Conservation (phyloP, 2,888 invertebrate genomes). For the Xestia rhomboidea region DNA sequence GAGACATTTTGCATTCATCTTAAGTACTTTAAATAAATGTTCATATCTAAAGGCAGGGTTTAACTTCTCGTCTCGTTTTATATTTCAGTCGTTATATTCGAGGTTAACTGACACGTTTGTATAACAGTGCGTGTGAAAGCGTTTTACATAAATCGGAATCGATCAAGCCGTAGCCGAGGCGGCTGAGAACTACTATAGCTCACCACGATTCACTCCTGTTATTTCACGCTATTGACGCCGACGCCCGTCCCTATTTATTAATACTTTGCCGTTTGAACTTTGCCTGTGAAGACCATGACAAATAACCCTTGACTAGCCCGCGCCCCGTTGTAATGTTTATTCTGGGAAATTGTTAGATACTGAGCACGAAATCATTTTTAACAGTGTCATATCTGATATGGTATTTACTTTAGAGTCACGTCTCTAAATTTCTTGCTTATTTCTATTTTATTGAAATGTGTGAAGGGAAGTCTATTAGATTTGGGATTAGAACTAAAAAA, state of each 20-base stretch:
- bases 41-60: constrained; percentile 8
- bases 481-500: constrained; percentile 22
- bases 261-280: constrained; percentile 79
- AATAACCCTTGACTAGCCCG: constrained; percentile 77
- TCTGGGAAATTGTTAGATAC: constrained; percentile 76
- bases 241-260: constrained; percentile 76
- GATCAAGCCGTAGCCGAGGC: constrained; percentile 66
- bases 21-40: constrained; percentile 31
- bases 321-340: constrained; percentile 74
- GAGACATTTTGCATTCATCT: constrained; percentile 45
- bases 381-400: constrained; percentile 65
- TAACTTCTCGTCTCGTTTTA: constrained; percentile 18
- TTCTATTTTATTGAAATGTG: constrained; percentile 24
- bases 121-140: constrained; percentile 54
- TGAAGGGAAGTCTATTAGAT: constrained; percentile 8
- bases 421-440: constrained; percentile 34
- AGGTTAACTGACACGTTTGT: constrained; percentile 26
- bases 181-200: constrained; percentile 61
- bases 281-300: constrained; percentile 77
- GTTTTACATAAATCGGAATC: constrained; percentile 61
- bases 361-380: constrained; percentile 74
- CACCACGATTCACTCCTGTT: constrained; percentile 76
- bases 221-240: constrained; percentile 80
- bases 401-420: constrained; percentile 61
- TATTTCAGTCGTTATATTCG: constrained; percentile 30